Percentiles rank a stretch among this genome's conserved stretches.
phyloP scores from a whole-genome alignment of 2,113 vertebrate species.

The Danionella cerebrum region DNA sequence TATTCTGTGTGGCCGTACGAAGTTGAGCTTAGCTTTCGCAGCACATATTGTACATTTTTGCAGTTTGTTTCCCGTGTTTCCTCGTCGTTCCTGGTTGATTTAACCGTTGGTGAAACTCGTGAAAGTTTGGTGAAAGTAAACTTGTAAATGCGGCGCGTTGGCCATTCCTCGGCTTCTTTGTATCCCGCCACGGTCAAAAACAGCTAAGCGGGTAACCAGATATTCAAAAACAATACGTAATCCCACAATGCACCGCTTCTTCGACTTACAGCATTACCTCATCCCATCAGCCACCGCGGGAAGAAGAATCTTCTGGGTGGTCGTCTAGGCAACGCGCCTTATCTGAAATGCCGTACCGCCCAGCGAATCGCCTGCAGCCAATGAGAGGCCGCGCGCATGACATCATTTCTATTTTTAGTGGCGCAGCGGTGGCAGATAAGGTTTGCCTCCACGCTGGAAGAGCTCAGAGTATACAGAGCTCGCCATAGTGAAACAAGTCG shows the following conservation, averaged over 20 bases:
- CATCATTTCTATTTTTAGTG: slow-evolving; percentile 99
- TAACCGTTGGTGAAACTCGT: too few species aligned
- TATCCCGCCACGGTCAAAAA: slow-evolving; percentile 31
- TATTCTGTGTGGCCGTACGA: too few species aligned
- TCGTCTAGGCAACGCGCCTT: slow-evolving; percentile 76
- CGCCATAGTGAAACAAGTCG: slow-evolving; percentile 19
- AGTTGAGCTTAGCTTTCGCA: too few species aligned
- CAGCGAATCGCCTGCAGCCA: slow-evolving; percentile 68
- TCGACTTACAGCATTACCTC: slow-evolving; percentile 81
- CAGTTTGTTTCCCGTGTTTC: too few species aligned
- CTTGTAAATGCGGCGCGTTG: not conserved
- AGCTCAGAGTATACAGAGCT: slow-evolving; percentile 75
- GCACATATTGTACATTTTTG: too few species aligned
- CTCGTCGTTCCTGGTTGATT: too few species aligned
- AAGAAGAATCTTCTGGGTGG: slow-evolving; percentile 86
- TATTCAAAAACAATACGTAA: slow-evolving; percentile 97
- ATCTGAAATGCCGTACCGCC: slow-evolving; percentile 59
- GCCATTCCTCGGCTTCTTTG: not conserved
- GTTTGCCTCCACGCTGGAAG: slow-evolving; percentile 78
- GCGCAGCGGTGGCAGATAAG: slow-evolving; percentile 89
- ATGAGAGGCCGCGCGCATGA: slow-evolving; percentile 81
- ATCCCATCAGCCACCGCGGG: slow-evolving; percentile 88
- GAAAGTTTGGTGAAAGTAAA: not conserved
- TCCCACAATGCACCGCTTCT: slow-evolving; percentile 81
- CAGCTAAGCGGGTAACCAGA: slow-evolving; percentile 74